phyloP scores from a whole-genome alignment of 2,797 vertebrate genomes.

The Rhynchotus rufescens region DNA sequence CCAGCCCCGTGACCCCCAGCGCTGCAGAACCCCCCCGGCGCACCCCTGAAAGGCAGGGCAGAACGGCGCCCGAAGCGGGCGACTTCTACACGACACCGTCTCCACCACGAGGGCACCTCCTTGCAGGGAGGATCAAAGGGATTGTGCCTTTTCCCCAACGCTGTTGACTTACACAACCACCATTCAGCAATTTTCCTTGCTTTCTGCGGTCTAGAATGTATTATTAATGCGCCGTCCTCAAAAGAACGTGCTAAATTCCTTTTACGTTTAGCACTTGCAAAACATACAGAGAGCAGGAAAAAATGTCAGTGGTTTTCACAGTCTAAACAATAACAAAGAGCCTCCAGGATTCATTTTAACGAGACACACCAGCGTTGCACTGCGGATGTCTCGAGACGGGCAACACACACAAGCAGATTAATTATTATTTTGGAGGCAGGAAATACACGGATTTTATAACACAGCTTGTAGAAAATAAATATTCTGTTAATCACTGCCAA shows the following conservation, averaged over 20 bases:
- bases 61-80: neutral
- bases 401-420: slow-evolving; percentile 70
- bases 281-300: slow-evolving; percentile 47
- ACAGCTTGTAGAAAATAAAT: slow-evolving; percentile 70
- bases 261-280: slow-evolving; percentile 69
- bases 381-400: slow-evolving; percentile 59
- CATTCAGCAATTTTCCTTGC: slow-evolving; percentile 60
- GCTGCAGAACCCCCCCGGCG: slow-evolving; percentile 36
- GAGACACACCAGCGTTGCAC: slow-evolving; percentile 58
- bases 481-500: slow-evolving; percentile 73
- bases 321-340: slow-evolving; percentile 78
- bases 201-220: slow-evolving; percentile 70
- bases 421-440: slow-evolving; percentile 70
- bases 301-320: slow-evolving; percentile 58
- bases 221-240: slow-evolving; percentile 76
- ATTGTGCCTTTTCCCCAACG: slow-evolving; percentile 51
- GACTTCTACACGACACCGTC: slow-evolving; percentile 24
- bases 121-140: slow-evolving; percentile 66
- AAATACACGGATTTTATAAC: slow-evolving; percentile 50
- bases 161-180: slow-evolving; percentile 47
- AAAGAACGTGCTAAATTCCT: slow-evolving; percentile 64
- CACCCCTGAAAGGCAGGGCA: slow-evolving; percentile 43
- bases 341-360: slow-evolving; percentile 81
- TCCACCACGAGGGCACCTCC: slow-evolving; percentile 19
- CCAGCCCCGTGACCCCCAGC: neutral